Percentiles rank a stretch among this genome's conserved stretches.
phyloP scores from a whole-genome alignment of 2,888 invertebrate genomes.

The Apeira syringaria region DNA sequence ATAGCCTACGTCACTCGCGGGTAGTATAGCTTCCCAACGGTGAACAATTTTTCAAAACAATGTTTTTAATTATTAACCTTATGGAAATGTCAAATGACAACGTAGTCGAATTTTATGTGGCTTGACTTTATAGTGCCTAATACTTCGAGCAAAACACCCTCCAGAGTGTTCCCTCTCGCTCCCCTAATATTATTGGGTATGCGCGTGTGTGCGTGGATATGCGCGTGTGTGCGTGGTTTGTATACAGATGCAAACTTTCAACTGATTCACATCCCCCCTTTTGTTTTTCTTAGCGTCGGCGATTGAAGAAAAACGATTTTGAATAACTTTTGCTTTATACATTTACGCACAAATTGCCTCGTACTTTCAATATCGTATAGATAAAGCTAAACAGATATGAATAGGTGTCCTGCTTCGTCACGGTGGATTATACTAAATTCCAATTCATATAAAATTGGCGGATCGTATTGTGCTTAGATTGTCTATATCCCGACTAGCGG shows the following conservation, averaged over 20 bases:
- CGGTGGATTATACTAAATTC: no score
- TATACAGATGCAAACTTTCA: slow-evolving; percentile 63
- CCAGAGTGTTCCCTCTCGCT: slow-evolving; percentile 52
- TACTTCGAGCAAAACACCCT: slow-evolving; percentile 73
- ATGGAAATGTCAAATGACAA: slow-evolving; percentile 45
- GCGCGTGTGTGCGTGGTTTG: slow-evolving; percentile 59
- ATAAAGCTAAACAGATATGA: no score
- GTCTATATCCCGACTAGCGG: no score
- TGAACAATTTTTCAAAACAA: no score
- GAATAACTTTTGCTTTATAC: slow-evolving; percentile 9
- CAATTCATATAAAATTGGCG: no score
- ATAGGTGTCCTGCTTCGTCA: no score
- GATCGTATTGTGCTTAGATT: no score
- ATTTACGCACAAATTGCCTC: slow-evolving; percentile 13
- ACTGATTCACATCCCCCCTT: slow-evolving; percentile 56
- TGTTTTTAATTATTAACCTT: no score
- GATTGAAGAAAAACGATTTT: slow-evolving; percentile 24
- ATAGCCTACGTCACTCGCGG: no score
- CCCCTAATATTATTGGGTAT: slow-evolving; percentile 74
- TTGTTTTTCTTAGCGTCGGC: slow-evolving; percentile 30
- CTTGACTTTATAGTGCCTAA: slow-evolving; percentile 63
- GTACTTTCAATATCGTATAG: no score
- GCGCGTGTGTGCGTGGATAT: slow-evolving; percentile 71
- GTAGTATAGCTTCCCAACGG: no score
- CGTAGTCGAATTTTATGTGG: slow-evolving; percentile 77